Base-by-base conservation (phyloP, 2,113 vertebrate species). In the Brachionichthys hirsutus region DNA sequence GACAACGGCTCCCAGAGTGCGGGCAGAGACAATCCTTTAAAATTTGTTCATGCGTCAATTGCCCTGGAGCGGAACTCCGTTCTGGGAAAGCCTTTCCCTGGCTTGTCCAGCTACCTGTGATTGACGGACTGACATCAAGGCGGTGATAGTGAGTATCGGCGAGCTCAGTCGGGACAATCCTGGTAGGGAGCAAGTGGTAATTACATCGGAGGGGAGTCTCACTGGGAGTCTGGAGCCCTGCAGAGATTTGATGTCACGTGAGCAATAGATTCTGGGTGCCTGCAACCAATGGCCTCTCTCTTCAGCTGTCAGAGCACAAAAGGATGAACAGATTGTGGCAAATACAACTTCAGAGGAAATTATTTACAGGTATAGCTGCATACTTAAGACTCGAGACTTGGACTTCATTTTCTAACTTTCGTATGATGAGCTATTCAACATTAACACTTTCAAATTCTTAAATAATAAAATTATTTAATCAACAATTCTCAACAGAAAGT, bases 171-270 rank as follows among this genome's bases (percentile, higher is more conserved):
- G 20, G 65, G 61, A 80, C 73, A 66, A 78, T 83, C 75, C 51
- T 41, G 3, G 64, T 47, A 63, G 79, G 82, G 70, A 75, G 80
- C 67, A 79, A 81, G 80, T 68, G 34, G 73, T 80, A 85, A 91
- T 87, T 78, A 85, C 63, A 81, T 78, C 67, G 62, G 54, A 54
- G 35, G 24, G 45, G 20, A 54, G 49, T 56, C 71, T 75, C 47
- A 12, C 55, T 55, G 72, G 77, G 75, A 78, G 47, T 46, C 62
- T 68, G 70, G 55, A 70, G 75, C 60, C 82, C 72, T 69, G 74
- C 75, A 70, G 71, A 80, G 81, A 76, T 68, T 77, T 35, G 46
- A 52, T 84, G 78, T 79, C 71, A 73, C 46, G 45, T 84, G 77
- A 68, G 66, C 80, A 68, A 78, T 74, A 64, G 76, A 85, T 80